Conservation (phyloP, 2,797 vertebrate species). For the Cynopterus sphinx region DNA sequence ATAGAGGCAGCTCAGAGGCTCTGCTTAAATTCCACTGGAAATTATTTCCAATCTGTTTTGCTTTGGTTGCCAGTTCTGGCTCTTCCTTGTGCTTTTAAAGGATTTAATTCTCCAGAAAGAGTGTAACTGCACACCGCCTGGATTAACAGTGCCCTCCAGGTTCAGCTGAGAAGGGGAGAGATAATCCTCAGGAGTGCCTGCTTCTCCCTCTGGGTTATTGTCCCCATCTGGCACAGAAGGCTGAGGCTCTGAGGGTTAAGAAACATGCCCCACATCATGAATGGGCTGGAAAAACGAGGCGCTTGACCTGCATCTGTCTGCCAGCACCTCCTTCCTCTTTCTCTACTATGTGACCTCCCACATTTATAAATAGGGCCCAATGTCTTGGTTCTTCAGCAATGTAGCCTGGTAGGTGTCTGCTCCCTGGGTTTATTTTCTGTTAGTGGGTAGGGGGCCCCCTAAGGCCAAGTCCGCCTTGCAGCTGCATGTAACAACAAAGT, state of each 20-base stretch:
- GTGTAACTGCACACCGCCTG: not conserved
- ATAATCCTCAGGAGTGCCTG: not conserved
- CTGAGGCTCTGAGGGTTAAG: not conserved
- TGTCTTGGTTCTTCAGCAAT: not conserved
- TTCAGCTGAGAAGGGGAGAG: not conserved
- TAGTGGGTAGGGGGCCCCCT: not conserved
- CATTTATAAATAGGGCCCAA: not conserved
- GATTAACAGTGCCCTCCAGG: not conserved
- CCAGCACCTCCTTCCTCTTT: not conserved
- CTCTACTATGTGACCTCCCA: not conserved
- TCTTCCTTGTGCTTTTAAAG: slow-evolving; percentile 16
- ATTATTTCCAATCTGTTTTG: not conserved
- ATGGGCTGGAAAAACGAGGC: not conserved
- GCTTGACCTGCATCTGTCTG: not conserved
- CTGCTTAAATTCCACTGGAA: not conserved
- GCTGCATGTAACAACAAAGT: not conserved
- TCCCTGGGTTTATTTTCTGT: not conserved
- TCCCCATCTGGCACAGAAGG: not conserved
- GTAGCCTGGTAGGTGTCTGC: not conserved
- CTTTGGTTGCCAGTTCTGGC: not conserved
- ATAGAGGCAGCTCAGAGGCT: not conserved
- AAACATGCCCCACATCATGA: not conserved
- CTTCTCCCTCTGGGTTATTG: not conserved
- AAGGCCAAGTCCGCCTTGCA: not conserved
- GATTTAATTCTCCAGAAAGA: not conserved